Conservation (phyloP, 2,113 vertebrate species). For the Cariama cristata region DNA sequence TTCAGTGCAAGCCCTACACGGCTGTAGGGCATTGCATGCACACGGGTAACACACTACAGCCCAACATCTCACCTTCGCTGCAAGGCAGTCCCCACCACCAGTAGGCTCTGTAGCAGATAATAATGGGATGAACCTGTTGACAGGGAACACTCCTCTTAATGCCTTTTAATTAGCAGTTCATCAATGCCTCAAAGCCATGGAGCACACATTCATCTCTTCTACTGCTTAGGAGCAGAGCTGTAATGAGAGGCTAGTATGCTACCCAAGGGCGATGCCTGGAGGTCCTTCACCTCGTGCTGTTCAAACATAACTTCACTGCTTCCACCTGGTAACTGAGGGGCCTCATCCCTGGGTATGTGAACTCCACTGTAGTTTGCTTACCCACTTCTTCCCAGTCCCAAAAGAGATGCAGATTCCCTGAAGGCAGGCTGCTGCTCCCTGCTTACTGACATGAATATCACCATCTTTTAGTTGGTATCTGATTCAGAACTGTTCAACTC, state of each 20-base stretch:
- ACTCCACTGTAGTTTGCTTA: too few relatives aligned
- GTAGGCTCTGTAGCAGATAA: background rate
- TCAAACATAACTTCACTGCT: background rate
- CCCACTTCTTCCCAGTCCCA: background rate
- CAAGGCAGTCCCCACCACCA: background rate
- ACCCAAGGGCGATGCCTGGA: background rate
- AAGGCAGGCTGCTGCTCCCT: background rate
- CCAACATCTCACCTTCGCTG: background rate
- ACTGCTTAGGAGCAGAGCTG: background rate
- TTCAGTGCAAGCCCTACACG: background rate
- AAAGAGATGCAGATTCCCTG: background rate
- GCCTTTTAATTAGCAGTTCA: background rate
- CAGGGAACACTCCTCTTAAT: background rate
- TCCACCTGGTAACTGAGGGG: background rate
- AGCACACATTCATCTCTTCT: background rate
- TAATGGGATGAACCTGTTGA: background rate
- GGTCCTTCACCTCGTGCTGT: background rate
- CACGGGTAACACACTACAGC: background rate
- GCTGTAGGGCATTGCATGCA: background rate
- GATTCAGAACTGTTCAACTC: background rate
- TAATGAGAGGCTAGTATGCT: background rate
- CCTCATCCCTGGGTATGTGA: background rate
- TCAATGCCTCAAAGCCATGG: background rate
- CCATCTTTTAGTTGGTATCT: background rate
- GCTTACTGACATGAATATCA: background rate